Conservation (phyloP, 2,797 vertebrate species). For the Oreochromis mossambicus region DNA sequence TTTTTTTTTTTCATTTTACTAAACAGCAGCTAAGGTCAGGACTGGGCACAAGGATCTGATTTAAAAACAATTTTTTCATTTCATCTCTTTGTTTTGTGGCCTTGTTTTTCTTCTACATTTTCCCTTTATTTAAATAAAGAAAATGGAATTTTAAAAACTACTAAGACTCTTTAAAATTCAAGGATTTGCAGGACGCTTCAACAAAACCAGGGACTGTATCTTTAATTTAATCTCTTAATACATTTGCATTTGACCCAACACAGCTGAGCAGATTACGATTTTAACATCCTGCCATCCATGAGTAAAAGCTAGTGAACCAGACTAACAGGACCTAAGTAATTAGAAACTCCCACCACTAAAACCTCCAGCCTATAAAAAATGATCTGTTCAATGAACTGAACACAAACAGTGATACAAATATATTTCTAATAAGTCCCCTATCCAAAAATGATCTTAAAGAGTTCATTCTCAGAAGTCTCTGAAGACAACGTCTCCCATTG, state of each 20-base stretch:
- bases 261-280: slow-evolving; percentile 27
- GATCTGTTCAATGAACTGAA: background rate
- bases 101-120: background rate
- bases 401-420: background rate
- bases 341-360: slow-evolving; percentile 16
- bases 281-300: slow-evolving; percentile 12
- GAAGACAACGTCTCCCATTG: slow-evolving; percentile 47
- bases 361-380: background rate
- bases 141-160: background rate
- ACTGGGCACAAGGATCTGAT: background rate
- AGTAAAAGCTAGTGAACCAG: slow-evolving; percentile 30
- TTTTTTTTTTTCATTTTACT: background rate
- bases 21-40: background rate
- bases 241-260: slow-evolving; percentile 17
- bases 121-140: background rate
- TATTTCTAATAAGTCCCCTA: background rate
- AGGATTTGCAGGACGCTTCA: background rate
- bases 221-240: slow-evolving; percentile 9
- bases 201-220: background rate
- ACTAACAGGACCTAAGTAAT: slow-evolving; percentile 29
- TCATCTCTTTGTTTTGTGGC: background rate
- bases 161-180: background rate
- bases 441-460: background rate
- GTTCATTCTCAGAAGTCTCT: slow-evolving; percentile 13
- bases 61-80: background rate